A percentile compares a stretch with the other conserved stretches of the same genome.
These are phyloP conservation scores for Festucalex cinctus DNA, from an alignment of 2,113 vertebrate species.

Conservation along the genomic window DNA sequence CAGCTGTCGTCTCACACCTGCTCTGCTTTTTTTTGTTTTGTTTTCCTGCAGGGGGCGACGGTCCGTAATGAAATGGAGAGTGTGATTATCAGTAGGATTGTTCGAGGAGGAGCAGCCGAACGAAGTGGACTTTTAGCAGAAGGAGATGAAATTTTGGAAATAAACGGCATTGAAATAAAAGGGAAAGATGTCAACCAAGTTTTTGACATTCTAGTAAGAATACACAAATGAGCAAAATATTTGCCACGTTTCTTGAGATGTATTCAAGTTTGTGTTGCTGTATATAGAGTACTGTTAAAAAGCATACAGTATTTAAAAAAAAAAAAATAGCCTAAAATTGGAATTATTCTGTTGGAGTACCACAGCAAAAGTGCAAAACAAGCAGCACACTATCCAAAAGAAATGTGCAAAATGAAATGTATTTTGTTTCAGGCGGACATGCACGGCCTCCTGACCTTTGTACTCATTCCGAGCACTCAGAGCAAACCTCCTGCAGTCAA, in stretches of 20 bases:
- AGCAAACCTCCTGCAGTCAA: conserved; percentile 83
- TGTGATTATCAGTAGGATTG: conserved; percentile 95
- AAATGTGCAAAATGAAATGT: conserved; percentile 1
- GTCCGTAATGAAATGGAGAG: conserved; percentile 97
- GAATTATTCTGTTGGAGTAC: background rate
- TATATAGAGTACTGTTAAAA: background rate
- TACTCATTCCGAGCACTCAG: conserved; percentile 89
- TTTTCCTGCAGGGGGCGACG: conserved; percentile 84
- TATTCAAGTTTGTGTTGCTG: background rate
- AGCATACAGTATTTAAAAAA: too few species aligned
- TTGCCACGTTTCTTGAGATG: background rate
- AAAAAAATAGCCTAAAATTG: background rate
- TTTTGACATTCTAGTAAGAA: conserved; percentile 91
- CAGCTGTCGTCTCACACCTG: background rate
- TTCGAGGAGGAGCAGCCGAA: conserved; percentile 93
- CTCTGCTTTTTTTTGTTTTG: background rate
- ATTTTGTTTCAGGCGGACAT: conserved; percentile 85
- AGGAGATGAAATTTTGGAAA: conserved; percentile 95
- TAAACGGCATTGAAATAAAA: conserved; percentile 92
- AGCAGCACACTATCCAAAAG: background rate
- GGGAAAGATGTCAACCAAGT: conserved; percentile 99
- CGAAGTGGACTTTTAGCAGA: conserved; percentile 91
- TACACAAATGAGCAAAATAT: background rate
- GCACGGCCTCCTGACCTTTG: conserved; percentile 95
- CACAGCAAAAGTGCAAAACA: background rate